phyloP scores from a whole-genome alignment of 2,888 invertebrate species.

The Drosophila birchii region DNA sequence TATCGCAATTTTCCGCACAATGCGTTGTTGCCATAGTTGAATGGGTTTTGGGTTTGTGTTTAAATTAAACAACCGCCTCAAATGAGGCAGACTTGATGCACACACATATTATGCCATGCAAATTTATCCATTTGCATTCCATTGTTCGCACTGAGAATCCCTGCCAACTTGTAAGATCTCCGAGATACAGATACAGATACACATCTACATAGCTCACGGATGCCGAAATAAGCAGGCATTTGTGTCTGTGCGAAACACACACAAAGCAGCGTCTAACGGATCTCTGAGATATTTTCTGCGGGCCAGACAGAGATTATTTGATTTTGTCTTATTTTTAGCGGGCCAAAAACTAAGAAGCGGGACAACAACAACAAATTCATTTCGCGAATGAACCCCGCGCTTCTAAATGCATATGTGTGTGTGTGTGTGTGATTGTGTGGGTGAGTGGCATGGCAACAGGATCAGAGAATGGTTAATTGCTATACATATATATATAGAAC shows the following conservation, averaged over 20 bases:
- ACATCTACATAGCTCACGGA: background rate
- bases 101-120: constrained; percentile 4
- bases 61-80: constrained; percentile 13
- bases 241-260: constrained; percentile 11
- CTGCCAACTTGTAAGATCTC: constrained; percentile 29
- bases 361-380: constrained; percentile 25
- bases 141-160: constrained; percentile 23
- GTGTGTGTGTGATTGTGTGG: constrained; percentile 38
- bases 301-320: constrained; percentile 31
- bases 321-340: constrained; percentile 45
- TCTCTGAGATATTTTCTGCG: constrained; percentile 28
- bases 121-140: constrained; percentile 18
- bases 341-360: constrained; percentile 24
- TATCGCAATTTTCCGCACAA: constrained; percentile 35
- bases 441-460: constrained; percentile 72
- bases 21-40: constrained; percentile 32
- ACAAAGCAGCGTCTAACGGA: constrained; percentile 11
- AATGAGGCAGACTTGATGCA: constrained; percentile 19
- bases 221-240: background rate
- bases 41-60: constrained; percentile 30
- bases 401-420: constrained; percentile 4
- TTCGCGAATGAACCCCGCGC: constrained; percentile 12
- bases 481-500: constrained; percentile 41
- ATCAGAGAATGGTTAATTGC: constrained; percentile 60
- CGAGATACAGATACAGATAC: constrained; percentile 15